These are phyloP conservation scores for Poecilia picta DNA, from an alignment of 2,797 vertebrate genomes.

Conservation along the genomic window DNA sequence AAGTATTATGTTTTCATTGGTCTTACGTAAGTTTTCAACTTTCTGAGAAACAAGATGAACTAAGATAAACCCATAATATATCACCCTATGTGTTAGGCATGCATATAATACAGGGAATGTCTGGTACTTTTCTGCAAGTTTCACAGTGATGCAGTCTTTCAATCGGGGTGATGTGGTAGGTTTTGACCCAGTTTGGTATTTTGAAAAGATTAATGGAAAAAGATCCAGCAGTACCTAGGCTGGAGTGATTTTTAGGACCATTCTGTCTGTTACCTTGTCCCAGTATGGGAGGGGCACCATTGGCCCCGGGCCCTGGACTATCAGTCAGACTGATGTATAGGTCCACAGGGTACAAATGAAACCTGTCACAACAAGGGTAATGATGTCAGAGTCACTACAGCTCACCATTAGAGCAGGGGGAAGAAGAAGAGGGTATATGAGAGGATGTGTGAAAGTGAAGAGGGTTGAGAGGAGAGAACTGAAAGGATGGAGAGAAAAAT, in stretches of 20 bases:
- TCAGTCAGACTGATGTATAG: conserved; percentile 80
- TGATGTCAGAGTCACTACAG: conserved; percentile 81
- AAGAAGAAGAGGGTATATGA: conserved; percentile 38
- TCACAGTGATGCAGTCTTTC: conserved; percentile 29
- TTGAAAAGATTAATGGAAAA: conserved; percentile 56
- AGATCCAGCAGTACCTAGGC: conserved; percentile 47
- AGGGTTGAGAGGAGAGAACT: conserved; percentile 24
- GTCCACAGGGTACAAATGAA: conserved; percentile 80
- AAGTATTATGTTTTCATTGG: background rate
- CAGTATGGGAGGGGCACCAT: conserved; percentile 58
- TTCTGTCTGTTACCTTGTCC: conserved; percentile 69
- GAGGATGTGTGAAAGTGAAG: conserved; percentile 28
- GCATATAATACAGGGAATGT: background rate
- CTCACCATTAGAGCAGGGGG: conserved; percentile 65
- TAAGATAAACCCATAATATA: background rate
- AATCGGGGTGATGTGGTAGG: conserved; percentile 14
- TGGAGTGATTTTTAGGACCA: conserved; percentile 64
- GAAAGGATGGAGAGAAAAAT: background rate
- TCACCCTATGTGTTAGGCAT: background rate
- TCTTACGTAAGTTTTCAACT: background rate
- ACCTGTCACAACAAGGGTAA: conserved; percentile 84
- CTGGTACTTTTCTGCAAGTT: conserved; percentile 17
- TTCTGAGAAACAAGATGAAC: background rate
- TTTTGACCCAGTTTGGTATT: conserved; percentile 53
- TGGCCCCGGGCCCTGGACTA: conserved; percentile 71